phyloP scores from a whole-genome alignment of 2,113 vertebrate species.

The Pseudorhombus dupliciocellatus region DNA sequence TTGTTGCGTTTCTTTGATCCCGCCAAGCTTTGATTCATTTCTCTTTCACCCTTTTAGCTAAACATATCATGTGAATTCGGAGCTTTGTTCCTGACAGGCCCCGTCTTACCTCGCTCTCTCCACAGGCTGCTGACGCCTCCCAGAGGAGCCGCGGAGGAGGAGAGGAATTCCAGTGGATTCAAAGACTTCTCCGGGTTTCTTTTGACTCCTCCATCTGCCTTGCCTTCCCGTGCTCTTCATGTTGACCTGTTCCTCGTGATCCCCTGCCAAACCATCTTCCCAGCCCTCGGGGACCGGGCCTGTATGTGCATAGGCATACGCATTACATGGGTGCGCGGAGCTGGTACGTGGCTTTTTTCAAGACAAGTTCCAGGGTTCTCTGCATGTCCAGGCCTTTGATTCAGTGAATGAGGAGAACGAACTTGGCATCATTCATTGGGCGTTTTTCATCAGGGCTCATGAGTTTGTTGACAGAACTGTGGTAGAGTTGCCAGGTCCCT shows the following conservation, averaged over 20 bases:
- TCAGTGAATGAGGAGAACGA: slow-evolving; percentile 22
- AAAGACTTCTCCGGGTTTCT: slow-evolving; percentile 74
- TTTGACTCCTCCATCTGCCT: slow-evolving; percentile 64
- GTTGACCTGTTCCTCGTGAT: slow-evolving; percentile 70
- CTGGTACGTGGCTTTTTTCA: slow-evolving; percentile 14
- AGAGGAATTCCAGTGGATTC: slow-evolving; percentile 80
- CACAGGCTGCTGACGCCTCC: slow-evolving; percentile 80
- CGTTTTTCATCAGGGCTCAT: slow-evolving; percentile 30
- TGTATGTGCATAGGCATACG: slow-evolving; percentile 29
- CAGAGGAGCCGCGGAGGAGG: slow-evolving; percentile 78
- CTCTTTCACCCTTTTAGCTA: slow-evolving; percentile 86
- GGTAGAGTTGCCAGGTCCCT: slow-evolving; percentile 28
- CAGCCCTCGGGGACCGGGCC: slow-evolving; percentile 40
- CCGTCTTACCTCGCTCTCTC: slow-evolving; percentile 83
- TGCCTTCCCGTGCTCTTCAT: slow-evolving; percentile 42
- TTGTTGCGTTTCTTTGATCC: slow-evolving; percentile 85
- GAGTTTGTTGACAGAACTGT: slow-evolving; percentile 27
- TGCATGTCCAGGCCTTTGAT: slow-evolving; percentile 32
- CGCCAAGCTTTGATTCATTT: slow-evolving; percentile 83
- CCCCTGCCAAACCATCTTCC: slow-evolving; percentile 64
- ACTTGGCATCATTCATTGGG: slow-evolving; percentile 32
- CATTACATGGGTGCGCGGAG: slow-evolving; percentile 22
- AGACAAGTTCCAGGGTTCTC: slow-evolving; percentile 20
- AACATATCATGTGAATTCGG: slow-evolving; percentile 86
- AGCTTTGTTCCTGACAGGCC: slow-evolving; percentile 87